Conservation (phyloP, 2,113 vertebrate species). For the Sander lucioperca region DNA sequence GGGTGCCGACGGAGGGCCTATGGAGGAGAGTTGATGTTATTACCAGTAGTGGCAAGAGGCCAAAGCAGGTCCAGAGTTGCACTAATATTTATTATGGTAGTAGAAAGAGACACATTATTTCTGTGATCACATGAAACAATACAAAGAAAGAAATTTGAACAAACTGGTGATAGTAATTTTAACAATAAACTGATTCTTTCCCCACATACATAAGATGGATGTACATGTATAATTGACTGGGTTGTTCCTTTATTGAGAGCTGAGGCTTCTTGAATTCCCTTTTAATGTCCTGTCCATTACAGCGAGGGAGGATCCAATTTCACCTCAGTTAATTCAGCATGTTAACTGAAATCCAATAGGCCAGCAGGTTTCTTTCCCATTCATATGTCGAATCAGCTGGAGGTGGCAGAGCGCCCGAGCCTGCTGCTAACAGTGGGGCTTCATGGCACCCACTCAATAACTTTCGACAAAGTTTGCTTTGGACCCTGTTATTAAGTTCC, state of each 20-base stretch:
- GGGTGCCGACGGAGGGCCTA: constrained; percentile 95
- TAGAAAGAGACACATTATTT: neutral
- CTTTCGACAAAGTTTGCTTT: constrained; percentile 66
- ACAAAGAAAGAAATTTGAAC: neutral
- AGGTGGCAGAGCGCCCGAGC: constrained; percentile 40
- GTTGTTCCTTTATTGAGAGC: constrained; percentile 39
- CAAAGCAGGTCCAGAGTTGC: constrained; percentile 11
- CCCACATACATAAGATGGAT: constrained; percentile 15
- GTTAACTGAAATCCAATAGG: constrained; percentile 72
- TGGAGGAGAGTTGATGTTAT: neutral
- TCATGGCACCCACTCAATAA: constrained; percentile 59
- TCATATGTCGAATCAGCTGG: constrained; percentile 56
- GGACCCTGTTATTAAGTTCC: constrained; percentile 44
- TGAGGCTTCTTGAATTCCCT: constrained; percentile 56
- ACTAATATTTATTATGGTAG: neutral
- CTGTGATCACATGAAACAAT: neutral
- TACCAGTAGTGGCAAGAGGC: neutral
- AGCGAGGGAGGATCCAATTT: constrained; percentile 62
- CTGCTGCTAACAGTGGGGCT: constrained; percentile 48
- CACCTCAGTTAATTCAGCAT: constrained; percentile 64
- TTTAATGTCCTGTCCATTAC: constrained; percentile 70
- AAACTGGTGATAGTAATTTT: neutral
- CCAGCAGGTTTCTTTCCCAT: constrained; percentile 59
- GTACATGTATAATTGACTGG: constrained; percentile 51
- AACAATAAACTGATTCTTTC: constrained; percentile 24